Evolutionary conservation across 2,113 vertebrate species (phyloP).

Genomic region (Siniperca chuatsi): DNA sequence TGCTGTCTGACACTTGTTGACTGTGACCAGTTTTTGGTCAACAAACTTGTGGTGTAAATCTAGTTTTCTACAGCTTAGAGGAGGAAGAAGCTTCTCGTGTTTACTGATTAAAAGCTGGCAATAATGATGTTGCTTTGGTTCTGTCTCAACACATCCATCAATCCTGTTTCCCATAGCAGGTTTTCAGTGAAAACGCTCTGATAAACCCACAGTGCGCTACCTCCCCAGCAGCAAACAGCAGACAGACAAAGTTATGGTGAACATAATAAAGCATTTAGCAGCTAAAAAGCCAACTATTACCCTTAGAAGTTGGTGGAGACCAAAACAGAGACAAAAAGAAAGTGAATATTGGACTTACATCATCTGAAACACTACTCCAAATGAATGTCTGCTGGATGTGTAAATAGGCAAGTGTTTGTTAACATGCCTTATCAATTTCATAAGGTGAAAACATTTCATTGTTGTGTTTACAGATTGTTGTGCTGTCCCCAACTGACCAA

Average conservation of each 20-base stretch:
- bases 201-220: not conserved
- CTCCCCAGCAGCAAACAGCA: not conserved
- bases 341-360: not conserved
- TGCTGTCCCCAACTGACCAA: not conserved
- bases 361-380: not conserved
- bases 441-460: not conserved
- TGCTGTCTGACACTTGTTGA: conserved; percentile 49
- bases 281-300: not conserved
- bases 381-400: not conserved
- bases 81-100: not conserved
- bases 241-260: not conserved
- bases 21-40: conserved; percentile 53
- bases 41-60: conserved; percentile 12
- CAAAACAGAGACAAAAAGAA: not conserved
- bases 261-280: not conserved
- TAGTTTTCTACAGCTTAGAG: conserved; percentile 16
- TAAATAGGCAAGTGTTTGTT: not conserved
- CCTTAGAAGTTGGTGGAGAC: not conserved
- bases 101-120: not conserved
- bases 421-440: not conserved
- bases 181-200: not conserved
- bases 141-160: not conserved
- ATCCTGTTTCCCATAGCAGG: not conserved
- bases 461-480: not conserved
- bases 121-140: not conserved